Evolutionary conservation across 1,140 invertebrate genomes (phyloP), one percentile per base, ranked within the genome.

Genomic region (Eciton burchellii): DNA sequence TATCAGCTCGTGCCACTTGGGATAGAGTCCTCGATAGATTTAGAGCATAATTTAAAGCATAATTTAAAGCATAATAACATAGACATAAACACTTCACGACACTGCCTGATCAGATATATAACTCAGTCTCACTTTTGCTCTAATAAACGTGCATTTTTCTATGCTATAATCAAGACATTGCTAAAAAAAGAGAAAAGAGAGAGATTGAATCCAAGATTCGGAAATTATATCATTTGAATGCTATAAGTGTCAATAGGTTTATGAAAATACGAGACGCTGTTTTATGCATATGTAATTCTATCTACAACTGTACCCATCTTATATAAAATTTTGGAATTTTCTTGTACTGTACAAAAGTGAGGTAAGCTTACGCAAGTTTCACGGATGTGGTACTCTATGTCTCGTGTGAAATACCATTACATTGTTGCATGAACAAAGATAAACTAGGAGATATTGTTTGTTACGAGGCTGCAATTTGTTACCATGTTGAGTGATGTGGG

Each of bases 381-480:
- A 26, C 16, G 62, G 57, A 59, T 81, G 72, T 83, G 72, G 35
- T 71, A 41, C 70, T 81, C 85, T 49, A 49, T 81, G 77, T 88
- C 83, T 73, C 57, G 83, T 47, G 19, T 68, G 49, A 82, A 87
- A 82, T 19, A 59, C 16, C 21, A 76, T 45, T 77, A 45, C 63
- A 29, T 85, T 65, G 49, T 76, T 84, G 68, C 57, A 87, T 72
- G 70, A 81, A 87, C 74, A 83, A 88, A 72, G 71, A 70, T 65
- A 35, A 82, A 85, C 63, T 85, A 88, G 84, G 45, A 73, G 45
- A 63, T 81, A 88, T 85, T 82, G 66, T 88, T 88, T 88, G 73
- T 88, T 85, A 88, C n/a, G 81, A 88, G 84, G 84, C 87, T 85
- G 74, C 68, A 88, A 89, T 88, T 84, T 88, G 87, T 88, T 89